phyloP scores from a whole-genome alignment of 2,797 vertebrate genomes.

The Anabas testudineus region DNA sequence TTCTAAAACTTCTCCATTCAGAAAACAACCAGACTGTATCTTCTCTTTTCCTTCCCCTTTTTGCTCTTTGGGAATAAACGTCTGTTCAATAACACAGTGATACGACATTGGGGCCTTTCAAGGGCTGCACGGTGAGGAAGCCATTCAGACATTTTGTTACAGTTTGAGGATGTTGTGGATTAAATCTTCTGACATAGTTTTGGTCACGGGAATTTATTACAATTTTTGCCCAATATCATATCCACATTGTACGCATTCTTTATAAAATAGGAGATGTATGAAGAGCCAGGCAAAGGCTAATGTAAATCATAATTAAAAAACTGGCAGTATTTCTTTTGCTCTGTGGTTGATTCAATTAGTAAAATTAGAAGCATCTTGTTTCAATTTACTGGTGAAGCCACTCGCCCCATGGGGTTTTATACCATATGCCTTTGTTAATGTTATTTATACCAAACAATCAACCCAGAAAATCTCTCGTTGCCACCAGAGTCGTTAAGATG shows the following conservation, averaged over 20 bases:
- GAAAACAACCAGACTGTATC: slow-evolving; percentile 76
- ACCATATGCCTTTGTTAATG: slow-evolving; percentile 49
- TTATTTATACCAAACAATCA: slow-evolving; percentile 56
- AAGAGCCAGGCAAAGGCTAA: slow-evolving; percentile 28
- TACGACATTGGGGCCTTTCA: slow-evolving; percentile 43
- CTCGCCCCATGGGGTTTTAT: slow-evolving; percentile 44
- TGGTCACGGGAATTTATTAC: slow-evolving; percentile 13
- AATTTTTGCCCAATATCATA: slow-evolving; percentile 13
- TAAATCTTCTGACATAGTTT: slow-evolving; percentile 18
- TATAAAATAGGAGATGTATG: slow-evolving; percentile 10
- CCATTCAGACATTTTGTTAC: slow-evolving; percentile 54
- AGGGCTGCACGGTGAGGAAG: slow-evolving; percentile 47
- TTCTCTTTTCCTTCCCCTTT: slow-evolving; percentile 76
- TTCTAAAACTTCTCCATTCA: slow-evolving; percentile 80
- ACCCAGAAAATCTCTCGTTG: slow-evolving; percentile 26
- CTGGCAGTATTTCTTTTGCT: slow-evolving; percentile 34
- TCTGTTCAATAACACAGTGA: slow-evolving; percentile 64
- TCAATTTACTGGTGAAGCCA: slow-evolving; percentile 54
- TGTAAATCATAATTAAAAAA: slow-evolving; percentile 36
- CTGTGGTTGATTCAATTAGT: slow-evolving; percentile 57
- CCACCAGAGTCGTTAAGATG: slow-evolving; percentile 39
- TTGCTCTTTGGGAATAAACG: slow-evolving; percentile 69
- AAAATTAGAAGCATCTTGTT: slow-evolving; percentile 58
- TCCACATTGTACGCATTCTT: slow-evolving; percentile 18
- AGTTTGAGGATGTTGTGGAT: slow-evolving; percentile 49